Conservation (phyloP, 2,113 vertebrate genomes). For the Tetraodon nigroviridis region DNA sequence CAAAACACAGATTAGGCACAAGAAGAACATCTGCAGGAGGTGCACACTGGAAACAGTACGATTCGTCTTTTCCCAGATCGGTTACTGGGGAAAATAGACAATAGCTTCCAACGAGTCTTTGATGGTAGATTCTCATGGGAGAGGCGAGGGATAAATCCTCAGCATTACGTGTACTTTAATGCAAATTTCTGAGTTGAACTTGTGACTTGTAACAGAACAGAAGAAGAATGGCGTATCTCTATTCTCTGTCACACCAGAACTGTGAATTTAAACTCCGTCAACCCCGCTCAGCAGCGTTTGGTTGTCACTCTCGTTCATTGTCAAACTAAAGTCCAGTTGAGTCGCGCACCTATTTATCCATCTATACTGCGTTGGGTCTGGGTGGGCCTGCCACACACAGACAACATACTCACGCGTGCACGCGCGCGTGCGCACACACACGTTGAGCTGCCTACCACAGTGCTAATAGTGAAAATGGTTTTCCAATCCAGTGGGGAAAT, state of each 20-base stretch:
- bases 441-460: constrained; percentile 43
- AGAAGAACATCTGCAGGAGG: constrained; percentile 3
- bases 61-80: too few species aligned
- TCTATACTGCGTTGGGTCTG: constrained; percentile 38
- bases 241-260: constrained; percentile 17
- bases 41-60: too few species aligned
- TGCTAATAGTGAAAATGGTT: constrained; percentile 66
- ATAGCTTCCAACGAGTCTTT: too few species aligned
- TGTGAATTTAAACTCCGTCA: constrained; percentile 40
- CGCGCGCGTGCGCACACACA: constrained; percentile 31
- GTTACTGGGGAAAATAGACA: too few species aligned
- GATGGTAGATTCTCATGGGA: too few species aligned
- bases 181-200: too few species aligned
- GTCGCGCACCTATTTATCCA: constrained; percentile 47
- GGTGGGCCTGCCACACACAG: constrained; percentile 35
- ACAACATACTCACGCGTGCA: constrained; percentile 20
- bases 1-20: not conserved
- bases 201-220: too few species aligned
- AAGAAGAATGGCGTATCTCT: too few species aligned
- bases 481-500: constrained; percentile 74
- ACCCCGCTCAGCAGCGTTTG: constrained; percentile 3
- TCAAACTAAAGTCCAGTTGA: constrained; percentile 30
- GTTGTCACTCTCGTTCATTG: constrained; percentile 12
- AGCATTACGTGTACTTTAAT: too few species aligned
- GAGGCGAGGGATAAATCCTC: too few species aligned